Conservation (phyloP, 1,140 invertebrate genomes). For the Drosophila kikkawai region DNA sequence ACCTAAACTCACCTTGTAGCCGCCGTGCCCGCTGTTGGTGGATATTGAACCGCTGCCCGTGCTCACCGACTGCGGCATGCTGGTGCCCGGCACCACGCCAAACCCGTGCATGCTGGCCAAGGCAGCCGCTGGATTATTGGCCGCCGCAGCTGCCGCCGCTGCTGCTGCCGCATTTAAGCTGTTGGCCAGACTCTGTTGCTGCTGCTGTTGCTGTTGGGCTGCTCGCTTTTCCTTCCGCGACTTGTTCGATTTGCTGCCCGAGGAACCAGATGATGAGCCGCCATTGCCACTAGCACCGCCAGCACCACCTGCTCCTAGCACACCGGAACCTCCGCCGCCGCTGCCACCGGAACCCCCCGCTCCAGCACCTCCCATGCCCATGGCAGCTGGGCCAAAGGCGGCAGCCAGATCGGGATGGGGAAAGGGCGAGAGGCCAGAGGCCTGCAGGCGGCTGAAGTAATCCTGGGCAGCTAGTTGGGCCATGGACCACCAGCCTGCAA, state of each 20-base stretch:
- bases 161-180: slow-evolving; percentile 85
- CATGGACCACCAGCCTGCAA: slow-evolving; percentile 94
- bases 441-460: slow-evolving; percentile 92
- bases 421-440: slow-evolving; percentile 89
- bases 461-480: slow-evolving; percentile 94
- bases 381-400: slow-evolving; percentile 85
- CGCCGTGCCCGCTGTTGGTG: slow-evolving; percentile 66
- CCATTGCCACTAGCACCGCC: slow-evolving; percentile 56
- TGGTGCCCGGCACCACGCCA: slow-evolving; percentile 66
- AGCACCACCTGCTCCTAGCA: slow-evolving; percentile 69
- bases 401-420: slow-evolving; percentile 85
- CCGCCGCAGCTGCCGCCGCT: slow-evolving; percentile 79
- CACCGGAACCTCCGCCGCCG: slow-evolving; percentile 62
- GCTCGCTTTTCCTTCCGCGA: slow-evolving; percentile 79
- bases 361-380: slow-evolving; percentile 85
- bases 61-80: slow-evolving; percentile 60
- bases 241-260: slow-evolving; percentile 78
- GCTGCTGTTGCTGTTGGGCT: slow-evolving; percentile 73
- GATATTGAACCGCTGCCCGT: slow-evolving; percentile 65
- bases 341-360: slow-evolving; percentile 67
- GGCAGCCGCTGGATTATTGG: slow-evolving; percentile 75
- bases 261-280: slow-evolving; percentile 50
- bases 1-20: slow-evolving; percentile 69
- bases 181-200: slow-evolving; percentile 77
- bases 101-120: slow-evolving; percentile 78